phyloP scores from a whole-genome alignment of 2,888 invertebrate species.

The Hetaerina titia region DNA sequence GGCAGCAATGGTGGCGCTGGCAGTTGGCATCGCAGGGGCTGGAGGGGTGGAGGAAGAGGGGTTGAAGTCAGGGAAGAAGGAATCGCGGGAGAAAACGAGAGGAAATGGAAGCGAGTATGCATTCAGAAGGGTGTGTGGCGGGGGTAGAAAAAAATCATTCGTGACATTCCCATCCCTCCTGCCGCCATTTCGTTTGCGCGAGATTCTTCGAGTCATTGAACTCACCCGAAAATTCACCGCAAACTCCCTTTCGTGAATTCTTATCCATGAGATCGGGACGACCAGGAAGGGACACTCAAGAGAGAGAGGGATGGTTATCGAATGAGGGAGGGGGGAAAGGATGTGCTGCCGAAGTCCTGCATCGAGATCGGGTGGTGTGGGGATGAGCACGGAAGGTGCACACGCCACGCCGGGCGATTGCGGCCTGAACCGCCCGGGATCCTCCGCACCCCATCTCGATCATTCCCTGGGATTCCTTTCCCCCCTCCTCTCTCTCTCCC shows the following conservation, averaged over 20 bases:
- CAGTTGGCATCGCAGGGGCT: not conserved
- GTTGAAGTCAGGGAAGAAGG: not conserved
- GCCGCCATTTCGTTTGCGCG: not conserved
- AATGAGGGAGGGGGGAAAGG: not conserved
- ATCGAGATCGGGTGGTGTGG: not conserved
- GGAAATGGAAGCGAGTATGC: constrained; percentile 9
- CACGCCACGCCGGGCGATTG: too few relatives aligned
- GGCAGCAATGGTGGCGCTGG: not conserved
- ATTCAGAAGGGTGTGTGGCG: not conserved
- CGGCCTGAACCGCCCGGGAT: too few relatives aligned
- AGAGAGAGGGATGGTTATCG: not conserved
- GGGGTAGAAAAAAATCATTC: constrained; percentile 42
- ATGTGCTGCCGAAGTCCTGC: not conserved
- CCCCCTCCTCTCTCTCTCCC: too few relatives aligned
- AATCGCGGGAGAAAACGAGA: not conserved
- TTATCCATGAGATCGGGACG: not conserved
- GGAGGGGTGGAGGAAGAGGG: not conserved
- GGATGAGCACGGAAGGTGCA: too few relatives aligned
- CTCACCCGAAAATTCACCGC: not conserved
- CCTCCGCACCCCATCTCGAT: too few relatives aligned
- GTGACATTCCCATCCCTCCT: not conserved
- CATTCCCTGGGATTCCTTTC: too few relatives aligned
- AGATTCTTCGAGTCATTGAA: constrained; percentile 21
- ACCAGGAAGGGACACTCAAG: not conserved
- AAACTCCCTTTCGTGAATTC: not conserved